Evolutionary conservation across 2,797 vertebrate species (phyloP).

Genomic region (Acrossocheilus wenchowensis): DNA sequence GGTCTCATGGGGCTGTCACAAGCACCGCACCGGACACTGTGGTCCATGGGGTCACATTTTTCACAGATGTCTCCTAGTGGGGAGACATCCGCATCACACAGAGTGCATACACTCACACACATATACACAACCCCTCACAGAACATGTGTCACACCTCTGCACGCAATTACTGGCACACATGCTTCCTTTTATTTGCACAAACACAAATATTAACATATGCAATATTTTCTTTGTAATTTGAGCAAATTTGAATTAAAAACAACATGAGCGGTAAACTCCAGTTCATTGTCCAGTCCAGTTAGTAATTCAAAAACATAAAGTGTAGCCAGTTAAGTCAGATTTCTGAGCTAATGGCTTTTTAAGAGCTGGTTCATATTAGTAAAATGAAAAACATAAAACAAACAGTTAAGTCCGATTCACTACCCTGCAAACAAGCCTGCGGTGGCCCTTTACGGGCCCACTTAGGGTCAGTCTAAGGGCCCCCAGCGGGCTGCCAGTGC

Average conservation of each 20-base stretch:
- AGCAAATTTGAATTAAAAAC: background rate
- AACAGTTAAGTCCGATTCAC: background rate
- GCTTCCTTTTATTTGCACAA: background rate
- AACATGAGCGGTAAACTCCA: too few species aligned
- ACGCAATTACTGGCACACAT: constrained; percentile 4
- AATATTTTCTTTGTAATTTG: background rate
- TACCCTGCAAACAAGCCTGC: too few species aligned
- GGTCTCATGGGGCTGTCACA: constrained; percentile 32
- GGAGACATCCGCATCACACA: constrained; percentile 57
- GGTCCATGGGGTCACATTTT: constrained; percentile 68
- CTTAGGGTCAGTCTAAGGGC: too few species aligned
- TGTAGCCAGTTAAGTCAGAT: background rate
- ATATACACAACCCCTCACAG: constrained; percentile 19
- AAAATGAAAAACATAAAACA: background rate
- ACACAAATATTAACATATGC: background rate
- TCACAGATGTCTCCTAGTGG: constrained; percentile 61
- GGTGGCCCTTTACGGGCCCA: too few species aligned
- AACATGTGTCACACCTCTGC: constrained; percentile 48
- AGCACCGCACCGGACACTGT: constrained; percentile 40
- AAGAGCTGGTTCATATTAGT: background rate
- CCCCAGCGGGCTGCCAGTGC: too few species aligned
- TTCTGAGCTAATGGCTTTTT: background rate
- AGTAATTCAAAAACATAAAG: background rate
- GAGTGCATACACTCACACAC: constrained; percentile 45
- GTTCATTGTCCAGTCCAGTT: too few species aligned